Conservation (phyloP, 2,113 vertebrate species). For the Nipponia nippon region DNA sequence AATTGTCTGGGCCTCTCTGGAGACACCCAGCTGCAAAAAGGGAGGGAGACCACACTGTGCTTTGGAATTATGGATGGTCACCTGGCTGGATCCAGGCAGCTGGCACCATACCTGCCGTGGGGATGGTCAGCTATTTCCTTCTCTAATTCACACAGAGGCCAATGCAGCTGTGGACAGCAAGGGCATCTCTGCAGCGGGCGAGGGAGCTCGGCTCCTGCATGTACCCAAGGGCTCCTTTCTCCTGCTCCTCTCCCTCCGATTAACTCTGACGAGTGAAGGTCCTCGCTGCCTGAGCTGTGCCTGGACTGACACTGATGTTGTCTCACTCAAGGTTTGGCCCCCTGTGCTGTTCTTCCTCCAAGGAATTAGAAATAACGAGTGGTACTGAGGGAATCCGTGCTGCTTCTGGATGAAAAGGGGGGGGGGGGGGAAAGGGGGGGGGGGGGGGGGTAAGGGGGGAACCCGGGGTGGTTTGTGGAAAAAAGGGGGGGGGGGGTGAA, state of each 20-base stretch:
- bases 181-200: neutral
- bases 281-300: neutral
- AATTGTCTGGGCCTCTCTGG: neutral
- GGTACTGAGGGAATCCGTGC: neutral
- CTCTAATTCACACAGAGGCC: neutral
- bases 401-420: neutral
- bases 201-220: neutral
- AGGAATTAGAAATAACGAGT: neutral
- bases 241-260: neutral
- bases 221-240: neutral
- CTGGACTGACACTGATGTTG: neutral
- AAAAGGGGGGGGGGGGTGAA: neutral
- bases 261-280: neutral
- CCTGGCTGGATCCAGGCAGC: neutral
- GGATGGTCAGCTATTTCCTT: neutral
- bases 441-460: no score
- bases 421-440: no score
- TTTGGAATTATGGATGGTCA: neutral
- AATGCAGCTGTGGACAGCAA: neutral
- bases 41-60: neutral
- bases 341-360: neutral
- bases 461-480: no score
- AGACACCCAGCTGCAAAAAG: neutral
- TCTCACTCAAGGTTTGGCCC: neutral
- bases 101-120: accelerated